Conservation (phyloP, 2,888 invertebrate species). For the Colostygia pectinataria region DNA sequence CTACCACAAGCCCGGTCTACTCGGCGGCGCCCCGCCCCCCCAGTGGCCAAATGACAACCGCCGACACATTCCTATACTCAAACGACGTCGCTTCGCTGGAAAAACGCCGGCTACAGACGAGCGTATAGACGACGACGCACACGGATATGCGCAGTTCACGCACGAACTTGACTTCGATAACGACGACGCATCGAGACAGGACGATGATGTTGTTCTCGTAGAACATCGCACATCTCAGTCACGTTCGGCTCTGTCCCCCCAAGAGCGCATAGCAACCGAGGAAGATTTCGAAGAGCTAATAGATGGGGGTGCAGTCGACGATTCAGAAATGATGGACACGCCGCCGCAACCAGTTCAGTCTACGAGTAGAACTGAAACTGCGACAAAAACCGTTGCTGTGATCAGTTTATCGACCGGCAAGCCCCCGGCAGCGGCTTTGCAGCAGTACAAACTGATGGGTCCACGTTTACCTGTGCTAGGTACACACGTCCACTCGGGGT, state of each 20-base stretch:
- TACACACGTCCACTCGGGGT: slow-evolving; percentile 64
- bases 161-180: slow-evolving; percentile 18
- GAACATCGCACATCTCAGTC: slow-evolving; percentile 54
- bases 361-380: slow-evolving; percentile 76
- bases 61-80: slow-evolving; percentile 75
- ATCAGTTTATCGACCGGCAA: slow-evolving; percentile 76
- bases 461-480: slow-evolving; percentile 67
- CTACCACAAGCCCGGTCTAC: slow-evolving; percentile 84
- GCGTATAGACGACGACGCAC: slow-evolving; percentile 43
- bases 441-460: slow-evolving; percentile 75
- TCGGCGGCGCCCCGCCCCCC: slow-evolving; percentile 85
- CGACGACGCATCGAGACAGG: slow-evolving; percentile 14
- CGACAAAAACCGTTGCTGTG: slow-evolving; percentile 80
- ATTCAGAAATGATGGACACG: slow-evolving; percentile 50
- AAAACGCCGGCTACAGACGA: slow-evolving; percentile 50
- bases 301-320: slow-evolving; percentile 84
- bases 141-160: slow-evolving; percentile 21
- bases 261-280: slow-evolving; percentile 85
- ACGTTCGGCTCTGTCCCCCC: slow-evolving; percentile 82
- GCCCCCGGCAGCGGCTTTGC: slow-evolving; percentile 62
- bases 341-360: slow-evolving; percentile 52
- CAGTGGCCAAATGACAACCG: slow-evolving; percentile 80
- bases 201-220: slow-evolving; percentile 84
- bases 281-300: slow-evolving; percentile 87
- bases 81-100: slow-evolving; percentile 71